Evolutionary conservation across 2,113 vertebrate genomes (phyloP).

Genomic region (Anser cygnoides): DNA sequence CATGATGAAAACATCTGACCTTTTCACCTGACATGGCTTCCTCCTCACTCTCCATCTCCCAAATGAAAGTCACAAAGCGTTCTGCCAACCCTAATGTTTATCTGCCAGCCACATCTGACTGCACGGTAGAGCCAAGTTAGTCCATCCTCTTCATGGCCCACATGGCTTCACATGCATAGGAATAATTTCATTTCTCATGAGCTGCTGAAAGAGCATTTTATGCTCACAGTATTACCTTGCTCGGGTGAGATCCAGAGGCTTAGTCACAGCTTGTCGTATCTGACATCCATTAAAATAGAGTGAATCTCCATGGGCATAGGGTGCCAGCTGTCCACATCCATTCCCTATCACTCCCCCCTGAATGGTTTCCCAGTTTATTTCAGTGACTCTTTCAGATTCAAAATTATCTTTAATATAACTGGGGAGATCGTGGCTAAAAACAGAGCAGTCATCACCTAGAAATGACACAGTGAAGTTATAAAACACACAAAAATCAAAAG

Average conservation of each 20-base stretch:
- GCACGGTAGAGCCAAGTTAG: not conserved
- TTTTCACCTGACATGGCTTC: not conserved
- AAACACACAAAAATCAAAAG: not conserved
- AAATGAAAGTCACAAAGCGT: not conserved
- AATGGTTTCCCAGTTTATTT: conserved; percentile 95
- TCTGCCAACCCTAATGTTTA: not conserved
- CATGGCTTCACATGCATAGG: not conserved
- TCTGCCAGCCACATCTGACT: not conserved
- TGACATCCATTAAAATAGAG: conserved; percentile 98
- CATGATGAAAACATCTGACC: conserved; percentile 38
- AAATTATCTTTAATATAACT: conserved; percentile 99
- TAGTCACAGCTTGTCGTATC: conserved; percentile 93
- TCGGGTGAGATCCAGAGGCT: conserved; percentile 94
- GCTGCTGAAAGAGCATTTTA: not conserved
- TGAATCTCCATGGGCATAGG: conserved; percentile 95
- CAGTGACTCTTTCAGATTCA: conserved; percentile 90
- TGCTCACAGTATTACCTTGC: conserved; percentile 85
- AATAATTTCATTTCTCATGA: not conserved
- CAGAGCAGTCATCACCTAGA: conserved; percentile 93
- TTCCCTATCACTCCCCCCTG: conserved; percentile 94
- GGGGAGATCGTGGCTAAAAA: conserved; percentile 89
- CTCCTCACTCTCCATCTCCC: not conserved
- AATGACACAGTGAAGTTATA: conserved; percentile 31
- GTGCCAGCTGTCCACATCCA: conserved; percentile 95
- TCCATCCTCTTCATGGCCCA: not conserved